Evolutionary conservation across 2,888 invertebrate species (phyloP), one percentile per base, ranked within the genome.

Genomic region (Fragum fragum): DNA sequence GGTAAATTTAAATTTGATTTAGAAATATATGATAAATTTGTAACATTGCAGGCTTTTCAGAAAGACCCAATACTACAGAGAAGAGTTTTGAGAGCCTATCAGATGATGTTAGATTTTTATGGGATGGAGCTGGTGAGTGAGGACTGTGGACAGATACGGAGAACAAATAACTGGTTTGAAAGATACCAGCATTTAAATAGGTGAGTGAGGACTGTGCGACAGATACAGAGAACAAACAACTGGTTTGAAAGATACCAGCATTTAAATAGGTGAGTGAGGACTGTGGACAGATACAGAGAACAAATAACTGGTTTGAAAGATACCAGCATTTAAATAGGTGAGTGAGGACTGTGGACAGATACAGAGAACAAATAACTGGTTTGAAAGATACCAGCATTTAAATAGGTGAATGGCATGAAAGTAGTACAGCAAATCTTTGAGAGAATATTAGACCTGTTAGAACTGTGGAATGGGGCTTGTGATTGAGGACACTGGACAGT

Each of bases 71-170:
- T 61, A 11, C 11, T 73, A 28, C 23, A 26, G 29, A 28, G 28
- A 23, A 14, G 63, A 61, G 61, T 73, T 16, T 26, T 73, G 16
- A 42, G 73, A 18, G 36, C 73, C 1, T 73, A 28, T 63, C 18
- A 73, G 42, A 73, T 73, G 73, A 73, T 73, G 73, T 29, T 73
- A 23, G 47, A 73, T 47, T 73, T 73, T 28, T 73, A 73, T n/a
- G 73, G 73, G 3, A 73, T 73, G 73, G 63, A 61, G 59, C 73
- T 73, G 1, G 29, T 61, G 9, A n/a, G 26, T 21, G 47, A 39
- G 28, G 52, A 42, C 23, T 57, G 47, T 16, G 57, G n/a, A 28
- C 16, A 63, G 18, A 16, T 73, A 7, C 63, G 47, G 26, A 23
- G 73, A 7, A n/a, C n/a, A 47, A 0, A 47, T 7, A 61, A 73